phyloP scores from a whole-genome alignment of 1,140 invertebrate species.

The Rhyzopertha dominica region DNA sequence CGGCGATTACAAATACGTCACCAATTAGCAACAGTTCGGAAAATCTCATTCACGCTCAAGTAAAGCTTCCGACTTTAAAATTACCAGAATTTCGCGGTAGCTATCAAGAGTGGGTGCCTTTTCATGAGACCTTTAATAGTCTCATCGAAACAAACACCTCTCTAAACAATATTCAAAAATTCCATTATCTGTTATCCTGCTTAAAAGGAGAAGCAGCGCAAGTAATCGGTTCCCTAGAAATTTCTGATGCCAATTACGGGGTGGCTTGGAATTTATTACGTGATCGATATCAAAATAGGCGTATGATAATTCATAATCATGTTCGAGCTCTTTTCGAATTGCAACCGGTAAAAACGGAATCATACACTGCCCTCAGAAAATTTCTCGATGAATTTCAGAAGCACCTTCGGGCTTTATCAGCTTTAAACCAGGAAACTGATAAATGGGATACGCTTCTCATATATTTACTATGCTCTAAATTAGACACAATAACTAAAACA shows the following conservation, averaged over 20 bases:
- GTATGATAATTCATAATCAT: conserved; percentile 4
- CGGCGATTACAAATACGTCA: too few species aligned
- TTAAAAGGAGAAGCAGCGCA: conserved; percentile 4
- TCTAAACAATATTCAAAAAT: too few species aligned
- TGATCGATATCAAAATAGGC: conserved; percentile 8
- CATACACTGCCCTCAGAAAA: neutral
- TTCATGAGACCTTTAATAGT: too few species aligned
- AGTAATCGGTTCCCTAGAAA: conserved; percentile 9
- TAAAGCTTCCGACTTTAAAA: too few species aligned
- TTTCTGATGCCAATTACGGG: conserved; percentile 6
- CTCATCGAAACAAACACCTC: too few species aligned
- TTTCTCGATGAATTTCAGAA: neutral
- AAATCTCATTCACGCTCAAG: too few species aligned
- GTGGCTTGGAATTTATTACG: neutral
- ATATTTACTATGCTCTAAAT: conserved; percentile 5
- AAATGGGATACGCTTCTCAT: conserved; percentile 6
- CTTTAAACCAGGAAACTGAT: neutral
- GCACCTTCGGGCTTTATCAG: conserved; percentile 7
- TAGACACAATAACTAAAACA: conserved; percentile 1
- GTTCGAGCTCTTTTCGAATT: conserved; percentile 2
- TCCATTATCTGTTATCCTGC: conserved; percentile 7
- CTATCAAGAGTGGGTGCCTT: too few species aligned
- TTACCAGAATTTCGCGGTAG: too few species aligned
- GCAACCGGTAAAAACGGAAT: neutral
- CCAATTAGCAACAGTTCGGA: too few species aligned